Evolutionary conservation across 2,888 invertebrate genomes (phyloP).

Genomic region (Amiota mariae): DNA sequence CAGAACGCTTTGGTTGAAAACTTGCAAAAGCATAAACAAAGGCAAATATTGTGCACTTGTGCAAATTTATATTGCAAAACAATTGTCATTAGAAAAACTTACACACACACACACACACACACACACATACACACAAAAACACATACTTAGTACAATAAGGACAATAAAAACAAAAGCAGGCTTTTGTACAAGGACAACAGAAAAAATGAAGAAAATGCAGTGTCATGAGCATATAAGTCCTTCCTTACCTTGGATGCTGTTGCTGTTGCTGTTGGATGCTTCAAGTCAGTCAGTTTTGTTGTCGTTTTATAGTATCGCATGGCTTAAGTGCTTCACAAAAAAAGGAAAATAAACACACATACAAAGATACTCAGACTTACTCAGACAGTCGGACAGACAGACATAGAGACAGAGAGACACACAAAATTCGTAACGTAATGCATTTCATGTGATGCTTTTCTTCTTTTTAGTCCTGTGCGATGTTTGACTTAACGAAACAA

Average conservation of each 20-base stretch:
- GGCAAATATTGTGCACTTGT: conserved; percentile 71
- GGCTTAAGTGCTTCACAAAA: conserved; percentile 61
- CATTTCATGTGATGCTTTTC: conserved; percentile 47
- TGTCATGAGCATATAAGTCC: conserved; percentile 50
- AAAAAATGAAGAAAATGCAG: conserved; percentile 39
- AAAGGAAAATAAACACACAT: too few species aligned
- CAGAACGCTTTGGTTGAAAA: conserved; percentile 38
- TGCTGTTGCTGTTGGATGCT: background rate
- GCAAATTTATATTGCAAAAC: conserved; percentile 70
- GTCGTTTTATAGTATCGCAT: conserved; percentile 67
- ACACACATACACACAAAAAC: too few species aligned
- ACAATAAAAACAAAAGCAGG: conserved; percentile 54
- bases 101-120: conserved; percentile 61
- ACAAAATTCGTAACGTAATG: conserved; percentile 70
- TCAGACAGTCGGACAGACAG: too few species aligned
- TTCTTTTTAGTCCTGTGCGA: background rate
- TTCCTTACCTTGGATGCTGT: conserved; percentile 20
- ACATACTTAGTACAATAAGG: conserved; percentile 31
- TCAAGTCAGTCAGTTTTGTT: background rate
- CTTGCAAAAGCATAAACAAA: conserved; percentile 58
- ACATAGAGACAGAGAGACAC: too few species aligned
- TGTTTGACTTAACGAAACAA: too few species aligned
- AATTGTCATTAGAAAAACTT: conserved; percentile 71
- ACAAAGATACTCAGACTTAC: too few species aligned
- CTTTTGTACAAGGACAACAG: conserved; percentile 6